phyloP scores from a whole-genome alignment of 1,140 invertebrate species.

The Tetramorium parvispinum region DNA sequence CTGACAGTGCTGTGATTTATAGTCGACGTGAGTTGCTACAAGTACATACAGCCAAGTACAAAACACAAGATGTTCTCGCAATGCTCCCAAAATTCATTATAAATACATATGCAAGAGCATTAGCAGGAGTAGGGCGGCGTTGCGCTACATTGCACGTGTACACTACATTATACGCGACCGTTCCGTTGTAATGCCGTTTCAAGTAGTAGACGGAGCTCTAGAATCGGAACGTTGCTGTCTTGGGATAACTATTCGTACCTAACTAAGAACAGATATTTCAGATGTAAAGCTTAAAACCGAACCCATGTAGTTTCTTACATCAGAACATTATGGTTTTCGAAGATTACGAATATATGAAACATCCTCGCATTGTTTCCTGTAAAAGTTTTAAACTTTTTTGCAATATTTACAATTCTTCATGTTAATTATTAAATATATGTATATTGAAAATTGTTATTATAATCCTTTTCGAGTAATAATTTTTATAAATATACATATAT shows the following conservation, averaged over 20 bases:
- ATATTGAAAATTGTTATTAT: not conserved
- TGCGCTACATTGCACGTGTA: slow-evolving; percentile 38
- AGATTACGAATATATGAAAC: not conserved
- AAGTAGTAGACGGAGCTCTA: not conserved
- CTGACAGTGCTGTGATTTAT: slow-evolving; percentile 28
- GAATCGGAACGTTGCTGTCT: slow-evolving; percentile 20
- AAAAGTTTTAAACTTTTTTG: not conserved
- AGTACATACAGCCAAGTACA: slow-evolving; percentile 6
- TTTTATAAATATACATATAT: not conserved
- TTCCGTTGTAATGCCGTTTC: slow-evolving; percentile 40
- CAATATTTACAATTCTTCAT: not conserved
- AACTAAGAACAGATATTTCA: slow-evolving; percentile 10
- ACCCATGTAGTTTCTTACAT: not conserved
- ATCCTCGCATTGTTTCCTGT: not conserved
- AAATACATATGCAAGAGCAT: slow-evolving; percentile 54
- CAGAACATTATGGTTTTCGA: not conserved
- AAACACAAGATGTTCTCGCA: slow-evolving; percentile 33
- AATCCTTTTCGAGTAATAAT: not conserved
- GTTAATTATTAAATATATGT: not conserved
- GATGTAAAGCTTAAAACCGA: slow-evolving; percentile 23
- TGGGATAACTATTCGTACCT: slow-evolving; percentile 43
- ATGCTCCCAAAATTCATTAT: slow-evolving; percentile 20
- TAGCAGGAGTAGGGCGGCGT: slow-evolving; percentile 20
- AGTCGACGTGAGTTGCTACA: not conserved
- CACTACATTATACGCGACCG: slow-evolving; percentile 45